These are phyloP conservation scores for Megaceryle maxima DNA, from an alignment of 2,113 vertebrate genomes.

Conservation along the genomic window DNA sequence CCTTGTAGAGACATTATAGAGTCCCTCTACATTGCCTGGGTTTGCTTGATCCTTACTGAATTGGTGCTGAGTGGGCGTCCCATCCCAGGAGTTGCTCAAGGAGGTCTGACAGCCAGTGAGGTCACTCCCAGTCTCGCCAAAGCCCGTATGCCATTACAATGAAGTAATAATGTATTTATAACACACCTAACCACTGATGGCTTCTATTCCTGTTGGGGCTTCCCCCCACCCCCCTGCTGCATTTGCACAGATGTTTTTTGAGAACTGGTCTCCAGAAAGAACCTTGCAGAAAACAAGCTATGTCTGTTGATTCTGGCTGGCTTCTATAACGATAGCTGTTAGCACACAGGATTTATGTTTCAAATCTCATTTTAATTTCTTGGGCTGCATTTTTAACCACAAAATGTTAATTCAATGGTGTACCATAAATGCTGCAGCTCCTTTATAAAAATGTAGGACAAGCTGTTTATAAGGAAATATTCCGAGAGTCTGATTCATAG, in stretches of 20 bases:
- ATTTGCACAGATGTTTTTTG: slow-evolving; percentile 77
- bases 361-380: slow-evolving; percentile 84
- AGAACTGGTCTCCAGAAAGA: slow-evolving; percentile 74
- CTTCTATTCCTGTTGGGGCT: slow-evolving; percentile 70
- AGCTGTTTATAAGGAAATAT: slow-evolving; percentile 74
- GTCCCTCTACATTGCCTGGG: background rate
- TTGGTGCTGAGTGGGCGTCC: background rate
- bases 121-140: slow-evolving; percentile 75
- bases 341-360: slow-evolving; percentile 81
- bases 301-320: slow-evolving; percentile 81
- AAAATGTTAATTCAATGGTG: slow-evolving; percentile 76
- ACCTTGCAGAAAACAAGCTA: slow-evolving; percentile 76
- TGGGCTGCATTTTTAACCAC: slow-evolving; percentile 73
- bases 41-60: background rate
- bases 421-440: slow-evolving; percentile 63
- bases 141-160: slow-evolving; percentile 76
- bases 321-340: slow-evolving; percentile 75
- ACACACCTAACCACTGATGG: slow-evolving; percentile 77
- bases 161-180: slow-evolving; percentile 84
- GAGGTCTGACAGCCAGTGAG: slow-evolving; percentile 74
- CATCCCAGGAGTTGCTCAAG: slow-evolving; percentile 46
- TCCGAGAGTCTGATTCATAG: slow-evolving; percentile 65
- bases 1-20: background rate
- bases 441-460: slow-evolving; percentile 65
- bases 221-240: background rate